These are phyloP conservation scores for Norana najaformis DNA, from an alignment of 2,888 invertebrate genomes.

Conservation along the genomic window DNA sequence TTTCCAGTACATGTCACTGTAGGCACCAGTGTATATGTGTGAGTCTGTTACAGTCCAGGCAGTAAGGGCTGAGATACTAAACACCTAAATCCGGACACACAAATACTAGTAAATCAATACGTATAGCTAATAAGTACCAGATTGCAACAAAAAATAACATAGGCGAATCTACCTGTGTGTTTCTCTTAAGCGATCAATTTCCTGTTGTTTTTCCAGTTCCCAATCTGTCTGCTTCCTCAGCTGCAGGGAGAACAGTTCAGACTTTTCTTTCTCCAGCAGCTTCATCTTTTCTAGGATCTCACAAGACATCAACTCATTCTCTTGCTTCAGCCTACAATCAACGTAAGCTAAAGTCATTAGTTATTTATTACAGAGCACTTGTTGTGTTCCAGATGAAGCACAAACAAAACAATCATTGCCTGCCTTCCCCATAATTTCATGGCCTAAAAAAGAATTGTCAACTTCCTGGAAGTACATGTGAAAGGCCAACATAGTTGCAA, in stretches of 20 bases:
- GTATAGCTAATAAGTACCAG: background rate
- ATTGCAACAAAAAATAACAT: constrained; percentile 31
- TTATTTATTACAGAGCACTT: constrained; percentile 51
- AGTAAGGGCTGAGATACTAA: too few species aligned
- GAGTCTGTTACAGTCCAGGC: too few species aligned
- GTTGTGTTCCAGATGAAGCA: constrained; percentile 47
- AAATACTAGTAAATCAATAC: background rate
- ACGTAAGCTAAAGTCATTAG: constrained; percentile 41
- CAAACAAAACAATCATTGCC: too few species aligned
- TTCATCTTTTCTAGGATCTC: constrained; percentile 51
- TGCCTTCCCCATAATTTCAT: too few species aligned
- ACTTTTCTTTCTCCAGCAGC: constrained; percentile 56
- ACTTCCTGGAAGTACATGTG: too few species aligned
- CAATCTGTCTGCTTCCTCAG: constrained; percentile 49
- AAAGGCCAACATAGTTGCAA: too few species aligned
- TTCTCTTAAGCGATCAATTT: constrained; percentile 53
- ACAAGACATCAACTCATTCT: constrained; percentile 53
- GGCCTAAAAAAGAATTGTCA: too few species aligned
- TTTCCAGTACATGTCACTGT: too few species aligned
- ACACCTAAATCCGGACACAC: background rate
- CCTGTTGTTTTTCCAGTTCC: constrained; percentile 50
- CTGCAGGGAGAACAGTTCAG: constrained; percentile 49
- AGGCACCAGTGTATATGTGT: too few species aligned
- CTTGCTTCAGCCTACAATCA: constrained; percentile 52
- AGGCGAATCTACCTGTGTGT: constrained; percentile 46